Conservation (phyloP, 2,113 vertebrate genomes). For the Salminus brasiliensis region DNA sequence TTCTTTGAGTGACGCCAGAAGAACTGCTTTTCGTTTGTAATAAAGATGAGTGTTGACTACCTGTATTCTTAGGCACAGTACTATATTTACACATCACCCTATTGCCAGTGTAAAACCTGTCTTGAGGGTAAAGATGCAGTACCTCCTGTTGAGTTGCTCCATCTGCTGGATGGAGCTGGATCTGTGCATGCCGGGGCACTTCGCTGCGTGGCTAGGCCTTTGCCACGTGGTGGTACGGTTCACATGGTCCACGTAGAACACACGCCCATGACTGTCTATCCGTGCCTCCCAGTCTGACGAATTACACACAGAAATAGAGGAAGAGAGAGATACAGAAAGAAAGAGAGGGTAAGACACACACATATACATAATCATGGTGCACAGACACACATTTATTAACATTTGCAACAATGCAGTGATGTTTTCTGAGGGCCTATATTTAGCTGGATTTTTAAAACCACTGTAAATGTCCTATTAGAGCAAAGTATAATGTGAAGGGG, state of each 20-base stretch:
- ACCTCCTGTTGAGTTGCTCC: conserved; percentile 98
- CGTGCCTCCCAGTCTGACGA: conserved; percentile 98
- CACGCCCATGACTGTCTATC: conserved; percentile 94
- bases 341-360: background rate
- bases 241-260: conserved; percentile 96
- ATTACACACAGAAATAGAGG: too few species aligned
- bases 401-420: too few species aligned
- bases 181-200: conserved; percentile 83
- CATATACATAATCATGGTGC: too few species aligned
- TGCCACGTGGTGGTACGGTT: conserved; percentile 98
- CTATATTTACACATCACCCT: background rate
- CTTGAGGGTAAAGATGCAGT: background rate
- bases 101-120: background rate
- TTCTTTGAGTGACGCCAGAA: too few species aligned
- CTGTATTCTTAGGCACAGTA: too few species aligned
- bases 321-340: background rate
- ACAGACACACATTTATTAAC: too few species aligned
- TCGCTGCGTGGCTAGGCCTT: conserved; percentile 83
- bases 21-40: too few species aligned
- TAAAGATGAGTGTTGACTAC: too few species aligned
- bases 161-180: conserved; percentile 95
- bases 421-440: too few species aligned
- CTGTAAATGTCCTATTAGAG: too few species aligned
- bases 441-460: too few species aligned
- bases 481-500: too few species aligned